A percentile compares a stretch with the other conserved stretches of the same genome.
Evolutionary conservation across 2,797 vertebrate genomes (phyloP).

Genomic region (Zonotrichia albicollis): DNA sequence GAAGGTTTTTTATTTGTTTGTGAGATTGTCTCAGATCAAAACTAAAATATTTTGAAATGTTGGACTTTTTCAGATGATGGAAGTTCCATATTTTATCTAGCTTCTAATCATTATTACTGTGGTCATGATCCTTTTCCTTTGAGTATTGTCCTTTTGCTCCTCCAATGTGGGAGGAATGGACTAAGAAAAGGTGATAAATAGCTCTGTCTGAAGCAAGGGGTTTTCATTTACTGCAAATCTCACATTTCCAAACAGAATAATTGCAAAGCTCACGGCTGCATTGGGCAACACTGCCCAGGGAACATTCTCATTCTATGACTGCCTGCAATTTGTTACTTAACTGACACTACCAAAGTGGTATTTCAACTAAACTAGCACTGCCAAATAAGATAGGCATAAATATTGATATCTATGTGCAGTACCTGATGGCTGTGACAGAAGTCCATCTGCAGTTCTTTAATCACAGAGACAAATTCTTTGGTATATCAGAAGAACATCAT

Average conservation of each 20-base stretch:
- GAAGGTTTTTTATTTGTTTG: background rate
- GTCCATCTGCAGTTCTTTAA: background rate
- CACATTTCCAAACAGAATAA: background rate
- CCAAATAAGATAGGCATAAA: background rate
- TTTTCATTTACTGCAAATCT: background rate
- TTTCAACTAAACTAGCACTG: background rate
- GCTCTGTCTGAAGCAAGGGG: rapidly evolving
- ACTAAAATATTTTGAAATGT: background rate
- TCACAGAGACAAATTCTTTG: background rate
- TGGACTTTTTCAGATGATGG: background rate
- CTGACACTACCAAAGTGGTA: background rate
- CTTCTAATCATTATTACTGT: background rate
- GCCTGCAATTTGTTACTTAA: background rate
- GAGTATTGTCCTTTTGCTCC: background rate
- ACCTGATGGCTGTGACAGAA: background rate
- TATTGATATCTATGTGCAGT: background rate
- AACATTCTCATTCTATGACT: background rate
- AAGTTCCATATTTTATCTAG: background rate
- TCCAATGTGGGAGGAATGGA: background rate
- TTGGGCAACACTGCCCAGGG: background rate
- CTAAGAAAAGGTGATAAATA: background rate
- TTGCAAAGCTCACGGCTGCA: background rate
- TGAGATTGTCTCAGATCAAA: background rate
- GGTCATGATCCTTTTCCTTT: background rate
- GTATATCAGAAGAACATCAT: background rate